Evolutionary conservation across 1,140 invertebrate species (phyloP).

Genomic region (Hylyphantes graminicola): DNA sequence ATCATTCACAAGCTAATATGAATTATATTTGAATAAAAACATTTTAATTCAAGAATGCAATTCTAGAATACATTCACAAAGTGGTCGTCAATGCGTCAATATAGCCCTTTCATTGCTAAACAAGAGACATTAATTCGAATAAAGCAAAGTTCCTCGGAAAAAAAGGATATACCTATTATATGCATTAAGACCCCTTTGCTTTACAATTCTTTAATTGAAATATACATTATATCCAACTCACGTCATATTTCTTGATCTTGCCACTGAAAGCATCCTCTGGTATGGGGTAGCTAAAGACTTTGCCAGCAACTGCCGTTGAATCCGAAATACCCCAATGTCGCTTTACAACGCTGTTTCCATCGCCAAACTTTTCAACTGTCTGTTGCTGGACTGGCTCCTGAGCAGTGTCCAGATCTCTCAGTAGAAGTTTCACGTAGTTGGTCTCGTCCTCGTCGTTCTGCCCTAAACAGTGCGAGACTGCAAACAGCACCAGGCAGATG

Average conservation of each 20-base stretch:
- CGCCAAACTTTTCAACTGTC: not conserved
- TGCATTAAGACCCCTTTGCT: no score
- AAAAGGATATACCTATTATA: no score
- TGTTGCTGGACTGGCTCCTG: constrained; percentile 14
- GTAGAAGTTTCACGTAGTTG: constrained; percentile 40
- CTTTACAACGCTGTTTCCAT: constrained; percentile 61
- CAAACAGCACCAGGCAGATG: not conserved
- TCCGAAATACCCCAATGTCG: constrained; percentile 68
- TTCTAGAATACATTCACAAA: no score
- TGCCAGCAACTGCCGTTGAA: constrained; percentile 67
- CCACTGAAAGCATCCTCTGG: constrained; percentile 69
- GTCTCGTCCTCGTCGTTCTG: constrained; percentile 44
- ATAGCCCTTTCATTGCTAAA: no score
- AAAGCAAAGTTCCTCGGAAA: no score
- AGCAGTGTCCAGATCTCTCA: constrained; percentile 35
- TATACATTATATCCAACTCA: constrained; percentile 62
- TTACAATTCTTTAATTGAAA: no score
- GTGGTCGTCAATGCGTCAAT: no score
- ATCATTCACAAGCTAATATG: no score
- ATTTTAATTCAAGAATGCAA: no score
- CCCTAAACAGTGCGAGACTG: not conserved
- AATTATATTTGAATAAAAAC: no score
- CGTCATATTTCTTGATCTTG: constrained; percentile 69
- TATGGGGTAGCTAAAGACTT: constrained; percentile 69
- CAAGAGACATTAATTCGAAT: no score